A percentile compares a stretch with the other conserved stretches of the same genome.
These are phyloP conservation scores for Thripadectes ignobilis DNA, from an alignment of 2,797 vertebrate genomes.

Conservation along the genomic window DNA sequence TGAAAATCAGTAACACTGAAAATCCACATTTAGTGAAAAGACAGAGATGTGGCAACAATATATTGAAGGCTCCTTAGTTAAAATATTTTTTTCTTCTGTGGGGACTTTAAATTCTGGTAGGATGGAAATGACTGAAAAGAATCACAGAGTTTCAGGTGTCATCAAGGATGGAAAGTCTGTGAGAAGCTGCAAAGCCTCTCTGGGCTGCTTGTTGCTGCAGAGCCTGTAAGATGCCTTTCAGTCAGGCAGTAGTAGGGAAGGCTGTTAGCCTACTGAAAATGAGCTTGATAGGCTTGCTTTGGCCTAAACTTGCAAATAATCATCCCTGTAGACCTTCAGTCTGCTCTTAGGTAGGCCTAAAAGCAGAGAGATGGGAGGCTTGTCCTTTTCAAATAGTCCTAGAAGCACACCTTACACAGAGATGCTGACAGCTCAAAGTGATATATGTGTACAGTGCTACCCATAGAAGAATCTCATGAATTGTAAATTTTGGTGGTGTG, in stretches of 20 bases:
- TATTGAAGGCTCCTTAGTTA: not conserved
- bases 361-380: not conserved
- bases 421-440: not conserved
- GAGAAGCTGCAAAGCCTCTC: not conserved
- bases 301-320: not conserved
- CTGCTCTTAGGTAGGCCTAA: not conserved
- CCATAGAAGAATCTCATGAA: not conserved
- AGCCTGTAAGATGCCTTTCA: not conserved
- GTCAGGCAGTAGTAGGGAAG: not conserved
- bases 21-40: constrained; percentile 4
- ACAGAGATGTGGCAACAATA: not conserved
- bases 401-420: not conserved
- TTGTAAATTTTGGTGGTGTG: not conserved
- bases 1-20: not conserved
- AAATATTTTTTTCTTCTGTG: not conserved
- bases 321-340: not conserved
- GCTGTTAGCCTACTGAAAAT: not conserved
- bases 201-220: not conserved
- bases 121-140: not conserved
- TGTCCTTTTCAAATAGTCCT: not conserved
- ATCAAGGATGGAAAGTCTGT: not conserved
- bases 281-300: not conserved
- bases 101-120: not conserved
- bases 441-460: accelerated
- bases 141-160: not conserved